Base-by-base conservation (phyloP, 2,888 invertebrate genomes). In the Idaea dimidiata region DNA sequence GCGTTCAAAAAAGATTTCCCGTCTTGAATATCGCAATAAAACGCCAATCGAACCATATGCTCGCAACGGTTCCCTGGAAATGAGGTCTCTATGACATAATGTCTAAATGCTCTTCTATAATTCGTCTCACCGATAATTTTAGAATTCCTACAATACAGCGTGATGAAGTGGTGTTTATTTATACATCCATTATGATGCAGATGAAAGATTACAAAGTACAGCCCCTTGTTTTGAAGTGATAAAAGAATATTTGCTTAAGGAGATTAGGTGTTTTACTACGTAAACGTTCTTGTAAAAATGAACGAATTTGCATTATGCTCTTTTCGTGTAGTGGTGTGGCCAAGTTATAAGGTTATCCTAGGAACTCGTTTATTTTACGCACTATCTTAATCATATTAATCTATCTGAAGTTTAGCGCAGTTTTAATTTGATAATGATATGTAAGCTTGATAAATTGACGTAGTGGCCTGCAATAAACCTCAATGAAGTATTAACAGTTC, bases 101-200 rank as follows among this genome's bases (percentile, higher is more conserved):
- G 58, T 58, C 57, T 17, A 62, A 70, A 71, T 57, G 60, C 70
- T 71, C 59, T 57, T 64, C 62, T 53, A 63, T n/a, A n/a, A n/a
- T 69, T 54, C 66, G 62, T 43, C 70, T 82, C 82, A 82, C 62
- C 58, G 66, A 63, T 79, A 76, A 69, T 72, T 73, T 73, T 80
- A 81, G 74, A 68, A 66, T 71, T 75, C 68, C 71, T 43, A 53
- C 67, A 66, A 72, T 75, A 71, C 66, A 43, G 3, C 8, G 43
- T n/a, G 70, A 62, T 74, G 74, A 73, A 70, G 72, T 62, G 63
- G 74, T 67, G 64, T 72, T 74, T 77, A 74, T 77, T 76, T 75
- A 74, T 54, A 58, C 62, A 60, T 60, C 64, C 62, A 65, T 67
- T 65, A 62, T 62, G 57, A 62, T 69, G 62, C 67, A 65, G 58